Base-by-base conservation (phyloP, 2,113 vertebrate species). In the Protomyctophum bolini region DNA sequence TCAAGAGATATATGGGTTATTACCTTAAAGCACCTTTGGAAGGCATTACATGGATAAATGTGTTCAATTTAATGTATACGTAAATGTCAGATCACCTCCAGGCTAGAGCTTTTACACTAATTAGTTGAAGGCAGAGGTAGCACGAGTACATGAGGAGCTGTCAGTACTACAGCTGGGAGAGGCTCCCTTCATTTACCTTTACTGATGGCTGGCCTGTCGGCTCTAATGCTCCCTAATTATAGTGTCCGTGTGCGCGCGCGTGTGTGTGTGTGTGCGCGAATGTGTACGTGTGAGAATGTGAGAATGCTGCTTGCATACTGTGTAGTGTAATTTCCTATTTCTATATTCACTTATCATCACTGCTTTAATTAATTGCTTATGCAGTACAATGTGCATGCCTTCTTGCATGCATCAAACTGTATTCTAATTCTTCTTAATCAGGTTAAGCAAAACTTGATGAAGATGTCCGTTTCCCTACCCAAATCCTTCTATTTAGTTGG, bases 21-120 rank as follows among this genome's bases (percentile, higher is more conserved):
- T 33, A 33, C 33, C 33, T 33, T 33, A 33, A 33, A 33, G 33
- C 33, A 33, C 33, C 4, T 33, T 33, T 33, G 33, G 33, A 33
- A 33, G 33, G 33, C 33, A 33, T 33, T 33, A 33, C 2, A 2
- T 33, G 33, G 33, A 33, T 33, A 33, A 33, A 33, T 33, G 33
- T 33, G 33, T 33, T 33, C 2, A 33, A 33, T 33, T 33, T 33
- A 33, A 33, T 33, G 33, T 33, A 33, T 33, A 33, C 4, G 33
- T 33, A 33, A 33, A 33, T 33, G 33, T 33, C 33, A 41, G 33
- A 41, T 41, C 33, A 41, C 33, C 33, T 41, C 58, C 56, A 70
- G 80, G 63, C 50, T 82, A 12, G 33, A 41, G 28, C 73, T 55
- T 80, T 86, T 77, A 74, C 58, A 61, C 79, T 80, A 83, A 86